phyloP scores from a whole-genome alignment of 2,797 vertebrate genomes.

The Neosilurus mollespiculum region DNA sequence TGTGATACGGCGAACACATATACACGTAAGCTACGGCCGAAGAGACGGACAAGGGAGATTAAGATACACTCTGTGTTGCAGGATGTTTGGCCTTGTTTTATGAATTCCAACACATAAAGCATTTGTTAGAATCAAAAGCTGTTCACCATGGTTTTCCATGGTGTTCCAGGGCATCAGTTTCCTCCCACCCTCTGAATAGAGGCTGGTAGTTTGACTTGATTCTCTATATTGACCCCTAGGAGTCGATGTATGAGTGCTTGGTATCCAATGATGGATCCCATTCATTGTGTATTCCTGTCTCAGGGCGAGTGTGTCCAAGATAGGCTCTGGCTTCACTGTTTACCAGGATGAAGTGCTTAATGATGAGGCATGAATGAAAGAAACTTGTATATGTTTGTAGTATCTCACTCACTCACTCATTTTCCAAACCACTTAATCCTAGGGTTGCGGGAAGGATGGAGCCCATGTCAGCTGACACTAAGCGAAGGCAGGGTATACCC shows the following conservation, averaged over 20 bases:
- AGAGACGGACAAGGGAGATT: slow-evolving; percentile 1
- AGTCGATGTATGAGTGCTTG: not conserved
- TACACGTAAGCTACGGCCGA: not conserved
- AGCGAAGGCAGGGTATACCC: no score
- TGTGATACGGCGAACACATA: slow-evolving; percentile 2
- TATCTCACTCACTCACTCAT: no score
- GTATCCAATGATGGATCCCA: not conserved
- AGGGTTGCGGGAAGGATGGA: no score
- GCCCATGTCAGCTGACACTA: no score
- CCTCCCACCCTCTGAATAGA: not conserved
- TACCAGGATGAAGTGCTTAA: not conserved
- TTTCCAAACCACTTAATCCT: no score
- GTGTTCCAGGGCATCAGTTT: not conserved
- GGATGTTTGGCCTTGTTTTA: not conserved
- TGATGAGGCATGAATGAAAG: not conserved
- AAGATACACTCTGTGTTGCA: not conserved
- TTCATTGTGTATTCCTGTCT: not conserved
- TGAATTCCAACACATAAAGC: not conserved
- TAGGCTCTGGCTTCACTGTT: not conserved
- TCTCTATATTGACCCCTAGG: not conserved
- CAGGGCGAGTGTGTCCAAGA: not conserved
- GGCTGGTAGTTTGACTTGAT: not conserved
- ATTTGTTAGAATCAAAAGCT: not conserved
- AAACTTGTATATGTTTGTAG: not conserved
- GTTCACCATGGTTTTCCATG: not conserved